Evolutionary conservation across 92 coral and sea anemone species (phyloP).

Genomic region (Palythoa grandis): DNA sequence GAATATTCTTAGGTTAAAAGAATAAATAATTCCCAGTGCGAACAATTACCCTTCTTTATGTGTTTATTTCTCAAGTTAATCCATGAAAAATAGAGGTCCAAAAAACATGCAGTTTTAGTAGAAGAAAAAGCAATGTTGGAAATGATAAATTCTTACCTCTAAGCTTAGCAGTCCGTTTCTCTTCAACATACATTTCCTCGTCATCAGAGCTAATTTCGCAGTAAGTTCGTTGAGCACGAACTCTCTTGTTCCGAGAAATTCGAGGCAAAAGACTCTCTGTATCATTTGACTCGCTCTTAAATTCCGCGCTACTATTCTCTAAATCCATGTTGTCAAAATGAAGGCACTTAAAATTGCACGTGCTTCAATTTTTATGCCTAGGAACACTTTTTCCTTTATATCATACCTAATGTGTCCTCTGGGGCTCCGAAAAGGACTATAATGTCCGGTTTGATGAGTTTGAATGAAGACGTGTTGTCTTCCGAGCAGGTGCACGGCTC

Average conservation of each 20-base stretch:
- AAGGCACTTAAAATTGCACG: conserved; percentile 25
- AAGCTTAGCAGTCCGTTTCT: conserved; percentile 19
- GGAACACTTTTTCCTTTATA: conserved; percentile 8
- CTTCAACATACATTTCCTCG: conserved; percentile 40
- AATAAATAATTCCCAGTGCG: conserved; percentile 10
- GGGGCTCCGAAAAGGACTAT: conserved; percentile 28
- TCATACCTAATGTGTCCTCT: conserved; percentile 25
- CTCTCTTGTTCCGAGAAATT: conserved; percentile 41
- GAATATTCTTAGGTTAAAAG: background rate
- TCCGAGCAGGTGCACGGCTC: conserved; percentile 44
- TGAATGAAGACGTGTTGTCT: conserved; percentile 22
- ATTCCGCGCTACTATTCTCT: background rate
- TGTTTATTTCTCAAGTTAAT: background rate
- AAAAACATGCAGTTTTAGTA: background rate
- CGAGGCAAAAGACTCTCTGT: conserved; percentile 16
- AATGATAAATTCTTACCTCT: background rate
- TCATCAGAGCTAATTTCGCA: conserved; percentile 67
- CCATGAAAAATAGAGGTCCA: background rate
- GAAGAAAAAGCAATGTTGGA: background rate
- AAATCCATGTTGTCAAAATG: conserved; percentile 29
- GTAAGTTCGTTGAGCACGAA: conserved; percentile 53
- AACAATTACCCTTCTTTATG: background rate
- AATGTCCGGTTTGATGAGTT: conserved; percentile 43
- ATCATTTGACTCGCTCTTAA: conserved; percentile 5
- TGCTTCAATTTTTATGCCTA: background rate